phyloP scores from a whole-genome alignment of 2,888 invertebrate genomes.

The Therioaphis trifolii region DNA sequence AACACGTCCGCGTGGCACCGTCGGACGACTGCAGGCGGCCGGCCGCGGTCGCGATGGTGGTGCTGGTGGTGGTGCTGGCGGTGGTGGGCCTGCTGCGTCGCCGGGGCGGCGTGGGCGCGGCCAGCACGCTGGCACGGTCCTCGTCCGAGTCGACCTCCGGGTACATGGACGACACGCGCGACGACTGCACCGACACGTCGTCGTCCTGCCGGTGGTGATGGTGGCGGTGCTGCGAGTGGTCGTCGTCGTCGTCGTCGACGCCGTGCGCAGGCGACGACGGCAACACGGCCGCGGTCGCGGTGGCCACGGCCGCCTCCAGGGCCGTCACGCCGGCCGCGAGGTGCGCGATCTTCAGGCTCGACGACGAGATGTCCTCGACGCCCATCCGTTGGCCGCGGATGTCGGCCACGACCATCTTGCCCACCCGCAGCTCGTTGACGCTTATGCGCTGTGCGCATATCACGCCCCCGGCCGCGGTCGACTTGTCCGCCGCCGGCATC shows the following conservation, averaged over 20 bases:
- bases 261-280: background rate
- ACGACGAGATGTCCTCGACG: slow-evolving; percentile 44
- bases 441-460: slow-evolving; percentile 75
- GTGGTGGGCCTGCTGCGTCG: slow-evolving; percentile 53
- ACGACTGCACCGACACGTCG: slow-evolving; percentile 32
- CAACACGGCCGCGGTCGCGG: background rate
- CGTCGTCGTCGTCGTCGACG: too few relatives aligned
- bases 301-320: background rate
- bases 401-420: slow-evolving; percentile 81
- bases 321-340: background rate
- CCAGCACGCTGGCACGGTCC: slow-evolving; percentile 54
- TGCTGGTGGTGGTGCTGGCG: background rate
- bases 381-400: slow-evolving; percentile 77
- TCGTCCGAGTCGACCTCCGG: slow-evolving; percentile 64
- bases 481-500: background rate
- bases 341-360: slow-evolving; percentile 10
- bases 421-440: slow-evolving; percentile 82
- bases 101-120: slow-evolving; percentile 49
- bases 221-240: background rate
- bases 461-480: slow-evolving; percentile 39
- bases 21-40: background rate
- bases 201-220: slow-evolving; percentile 8
- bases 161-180: slow-evolving; percentile 64
- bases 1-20: background rate
- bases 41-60: too few relatives aligned